Conservation (phyloP, 1,140 invertebrate species). For the Cherax destructor region DNA sequence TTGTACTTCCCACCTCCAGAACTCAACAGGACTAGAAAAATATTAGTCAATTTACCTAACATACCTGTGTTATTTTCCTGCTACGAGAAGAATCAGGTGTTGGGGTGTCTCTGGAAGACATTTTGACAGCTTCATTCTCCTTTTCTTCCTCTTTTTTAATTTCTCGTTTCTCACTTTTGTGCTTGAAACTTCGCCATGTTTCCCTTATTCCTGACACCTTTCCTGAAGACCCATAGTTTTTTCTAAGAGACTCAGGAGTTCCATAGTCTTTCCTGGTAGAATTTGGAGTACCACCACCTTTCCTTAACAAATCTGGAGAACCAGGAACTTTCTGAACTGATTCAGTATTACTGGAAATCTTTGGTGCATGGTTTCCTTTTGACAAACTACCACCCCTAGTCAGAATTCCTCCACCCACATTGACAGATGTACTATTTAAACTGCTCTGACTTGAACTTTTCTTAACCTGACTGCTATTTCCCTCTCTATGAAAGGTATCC, state of each 20-base stretch:
- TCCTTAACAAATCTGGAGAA: background rate
- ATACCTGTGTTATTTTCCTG: conserved; percentile 43
- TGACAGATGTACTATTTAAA: background rate
- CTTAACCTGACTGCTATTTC: conserved; percentile 38
- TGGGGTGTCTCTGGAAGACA: conserved; percentile 22
- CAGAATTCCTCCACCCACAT: background rate
- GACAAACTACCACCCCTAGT: conserved; percentile 22
- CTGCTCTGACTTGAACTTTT: conserved; percentile 33
- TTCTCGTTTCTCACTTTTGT: background rate
- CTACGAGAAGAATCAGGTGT: conserved; percentile 36
- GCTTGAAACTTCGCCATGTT: conserved; percentile 3
- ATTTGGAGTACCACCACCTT: background rate
- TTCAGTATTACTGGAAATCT: background rate
- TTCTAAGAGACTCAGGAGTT: background rate
- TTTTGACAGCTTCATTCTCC: conserved; percentile 16
- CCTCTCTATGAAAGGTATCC: conserved; percentile 25
- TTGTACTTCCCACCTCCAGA: no score
- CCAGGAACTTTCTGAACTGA: background rate
- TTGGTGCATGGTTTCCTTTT: conserved; percentile 3
- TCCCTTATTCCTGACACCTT: conserved; percentile 6
- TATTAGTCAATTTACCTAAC: background rate
- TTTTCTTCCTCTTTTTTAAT: conserved; percentile 29
- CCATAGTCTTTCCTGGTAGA: background rate
- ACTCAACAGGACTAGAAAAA: background rate
- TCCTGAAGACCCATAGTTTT: background rate